These are phyloP conservation scores for Brenthis hecate DNA, from an alignment of 2,888 invertebrate genomes.

Conservation along the genomic window DNA sequence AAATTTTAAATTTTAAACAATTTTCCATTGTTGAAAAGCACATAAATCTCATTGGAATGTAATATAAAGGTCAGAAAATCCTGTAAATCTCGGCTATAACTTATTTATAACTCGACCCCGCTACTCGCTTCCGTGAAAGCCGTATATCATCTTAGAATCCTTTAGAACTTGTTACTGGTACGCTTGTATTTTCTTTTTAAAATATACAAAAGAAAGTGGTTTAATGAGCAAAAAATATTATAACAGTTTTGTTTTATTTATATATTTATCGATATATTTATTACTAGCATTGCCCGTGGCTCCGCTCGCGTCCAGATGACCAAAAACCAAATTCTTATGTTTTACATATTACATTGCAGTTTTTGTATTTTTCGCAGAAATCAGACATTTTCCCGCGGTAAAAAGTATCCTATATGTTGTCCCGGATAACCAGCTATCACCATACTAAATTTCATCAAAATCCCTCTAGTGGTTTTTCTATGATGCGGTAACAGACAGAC, in stretches of 20 bases:
- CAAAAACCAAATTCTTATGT: too few species aligned
- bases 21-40: slow-evolving; percentile 18
- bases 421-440: too few species aligned
- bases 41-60: slow-evolving; percentile 70
- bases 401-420: too few species aligned
- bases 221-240: slow-evolving; percentile 11
- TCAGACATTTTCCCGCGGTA: too few species aligned
- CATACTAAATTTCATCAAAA: too few species aligned
- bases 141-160: slow-evolving; percentile 58
- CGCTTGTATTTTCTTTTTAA: slow-evolving; percentile 32
- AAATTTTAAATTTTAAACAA: slow-evolving; percentile 21
- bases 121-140: slow-evolving; percentile 55
- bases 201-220: slow-evolving; percentile 10
- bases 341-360: too few species aligned
- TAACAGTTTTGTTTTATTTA: neutral
- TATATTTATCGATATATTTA: too few species aligned
- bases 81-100: slow-evolving; percentile 65
- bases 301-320: too few species aligned
- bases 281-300: too few species aligned
- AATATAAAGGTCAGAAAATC: slow-evolving; percentile 62
- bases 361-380: too few species aligned
- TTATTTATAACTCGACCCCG: slow-evolving; percentile 60
- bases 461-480: too few species aligned
- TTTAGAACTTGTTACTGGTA: slow-evolving; percentile 49
- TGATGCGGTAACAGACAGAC: too few species aligned